A percentile compares a stretch with the other conserved stretches of the same genome.
Conservation (phyloP, 1,140 invertebrate species). For the Drosophila orosa region DNA sequence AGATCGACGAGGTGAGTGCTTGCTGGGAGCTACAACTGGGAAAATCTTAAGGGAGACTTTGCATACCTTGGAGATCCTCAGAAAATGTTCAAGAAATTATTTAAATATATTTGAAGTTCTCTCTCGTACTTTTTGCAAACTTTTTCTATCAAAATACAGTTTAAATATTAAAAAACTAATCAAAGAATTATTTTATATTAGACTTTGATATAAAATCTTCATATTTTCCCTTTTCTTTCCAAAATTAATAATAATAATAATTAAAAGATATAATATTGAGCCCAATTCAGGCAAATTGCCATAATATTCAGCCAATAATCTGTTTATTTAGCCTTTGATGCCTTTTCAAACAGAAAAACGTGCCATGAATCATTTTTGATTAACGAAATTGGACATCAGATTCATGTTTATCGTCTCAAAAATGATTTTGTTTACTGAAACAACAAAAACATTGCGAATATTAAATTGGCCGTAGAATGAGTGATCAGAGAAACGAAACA, state of each 20-base stretch:
- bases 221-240: too few species aligned
- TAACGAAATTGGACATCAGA: constrained; percentile 10
- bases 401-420: constrained; percentile 12
- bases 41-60: too few species aligned
- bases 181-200: too few species aligned
- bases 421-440: constrained; percentile 10
- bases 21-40: background rate
- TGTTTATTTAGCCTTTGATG: constrained; percentile 20
- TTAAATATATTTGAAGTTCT: too few species aligned
- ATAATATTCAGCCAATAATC: background rate
- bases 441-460: background rate
- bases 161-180: too few species aligned
- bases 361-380: constrained; percentile 6
- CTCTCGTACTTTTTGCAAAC: too few species aligned
- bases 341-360: constrained; percentile 10
- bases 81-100: background rate
- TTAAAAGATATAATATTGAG: background rate
- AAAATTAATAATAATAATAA: background rate
- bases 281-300: background rate
- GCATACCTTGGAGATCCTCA: background rate
- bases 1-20: constrained; percentile 92
- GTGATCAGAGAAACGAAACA: background rate
- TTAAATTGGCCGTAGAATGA: background rate
- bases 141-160: too few species aligned
- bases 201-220: too few species aligned